These are phyloP conservation scores for Hucho hucho DNA, from an alignment of 2,113 vertebrate genomes.

Conservation along the genomic window DNA sequence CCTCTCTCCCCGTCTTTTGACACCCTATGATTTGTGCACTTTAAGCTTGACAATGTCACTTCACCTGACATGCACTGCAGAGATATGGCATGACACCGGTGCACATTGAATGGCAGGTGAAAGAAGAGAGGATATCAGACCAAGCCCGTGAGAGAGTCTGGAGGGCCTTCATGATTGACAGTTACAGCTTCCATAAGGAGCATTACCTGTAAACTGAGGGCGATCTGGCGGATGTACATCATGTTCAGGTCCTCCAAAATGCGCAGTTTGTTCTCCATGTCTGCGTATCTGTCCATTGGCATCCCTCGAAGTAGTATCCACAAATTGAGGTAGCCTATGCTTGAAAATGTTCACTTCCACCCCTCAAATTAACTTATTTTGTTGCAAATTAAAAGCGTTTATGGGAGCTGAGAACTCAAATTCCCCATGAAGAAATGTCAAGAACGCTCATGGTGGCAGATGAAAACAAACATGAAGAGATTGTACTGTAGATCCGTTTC, in stretches of 20 bases:
- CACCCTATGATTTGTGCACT: not conserved
- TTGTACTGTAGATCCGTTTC: not conserved
- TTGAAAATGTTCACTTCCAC: not conserved
- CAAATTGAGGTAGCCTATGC: not conserved
- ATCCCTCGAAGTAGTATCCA: constrained; percentile 51
- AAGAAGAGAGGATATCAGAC: not conserved
- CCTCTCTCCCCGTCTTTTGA: not conserved
- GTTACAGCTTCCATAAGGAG: not conserved
- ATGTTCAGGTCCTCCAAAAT: constrained; percentile 94
- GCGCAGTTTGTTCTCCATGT: constrained; percentile 89
- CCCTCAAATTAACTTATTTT: not conserved
- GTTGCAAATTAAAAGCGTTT: not conserved
- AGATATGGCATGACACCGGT: not conserved
- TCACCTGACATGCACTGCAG: not conserved
- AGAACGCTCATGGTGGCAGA: not conserved
- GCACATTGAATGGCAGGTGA: not conserved
- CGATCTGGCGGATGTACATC: constrained; percentile 96
- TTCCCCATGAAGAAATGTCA: not conserved
- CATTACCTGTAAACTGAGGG: constrained; percentile 89
- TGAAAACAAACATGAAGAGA: not conserved
- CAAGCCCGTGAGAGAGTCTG: too few species aligned
- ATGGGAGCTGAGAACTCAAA: not conserved
- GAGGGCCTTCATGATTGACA: not conserved
- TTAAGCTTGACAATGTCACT: not conserved
- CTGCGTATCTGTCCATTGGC: constrained; percentile 69